Evolutionary conservation across 2,113 vertebrate species (phyloP).

Genomic region (Piaya cayana): DNA sequence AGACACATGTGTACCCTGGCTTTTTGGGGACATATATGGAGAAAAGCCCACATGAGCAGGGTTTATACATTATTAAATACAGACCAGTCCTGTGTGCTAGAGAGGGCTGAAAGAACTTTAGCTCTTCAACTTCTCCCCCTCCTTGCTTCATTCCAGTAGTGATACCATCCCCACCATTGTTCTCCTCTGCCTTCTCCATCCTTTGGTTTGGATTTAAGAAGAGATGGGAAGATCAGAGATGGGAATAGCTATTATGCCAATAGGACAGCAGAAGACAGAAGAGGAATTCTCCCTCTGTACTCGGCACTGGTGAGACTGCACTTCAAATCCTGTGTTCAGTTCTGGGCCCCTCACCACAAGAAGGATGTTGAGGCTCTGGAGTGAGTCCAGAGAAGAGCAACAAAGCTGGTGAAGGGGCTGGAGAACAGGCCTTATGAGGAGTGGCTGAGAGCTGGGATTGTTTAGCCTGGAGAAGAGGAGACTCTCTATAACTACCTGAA

Average conservation of each 20-base stretch:
- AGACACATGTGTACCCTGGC: background rate
- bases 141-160: background rate
- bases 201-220: background rate
- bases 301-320: no score
- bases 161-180: background rate
- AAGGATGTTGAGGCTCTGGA: no score
- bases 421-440: no score
- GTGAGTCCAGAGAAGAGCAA: no score
- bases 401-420: no score
- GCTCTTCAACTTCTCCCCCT: background rate
- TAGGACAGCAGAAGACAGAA: background rate
- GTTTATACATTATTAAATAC: background rate
- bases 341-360: no score
- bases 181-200: background rate
- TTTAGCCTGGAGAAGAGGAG: no score
- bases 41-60: background rate
- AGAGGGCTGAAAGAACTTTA: background rate
- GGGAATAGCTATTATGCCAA: background rate
- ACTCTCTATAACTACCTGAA: no score
- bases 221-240: background rate
- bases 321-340: no score
- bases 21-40: background rate
- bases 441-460: no score
- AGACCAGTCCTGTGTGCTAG: rapidly evolving
- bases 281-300: no score